These are phyloP conservation scores for Zingel zingel DNA, from an alignment of 2,113 vertebrate species.

Conservation along the genomic window DNA sequence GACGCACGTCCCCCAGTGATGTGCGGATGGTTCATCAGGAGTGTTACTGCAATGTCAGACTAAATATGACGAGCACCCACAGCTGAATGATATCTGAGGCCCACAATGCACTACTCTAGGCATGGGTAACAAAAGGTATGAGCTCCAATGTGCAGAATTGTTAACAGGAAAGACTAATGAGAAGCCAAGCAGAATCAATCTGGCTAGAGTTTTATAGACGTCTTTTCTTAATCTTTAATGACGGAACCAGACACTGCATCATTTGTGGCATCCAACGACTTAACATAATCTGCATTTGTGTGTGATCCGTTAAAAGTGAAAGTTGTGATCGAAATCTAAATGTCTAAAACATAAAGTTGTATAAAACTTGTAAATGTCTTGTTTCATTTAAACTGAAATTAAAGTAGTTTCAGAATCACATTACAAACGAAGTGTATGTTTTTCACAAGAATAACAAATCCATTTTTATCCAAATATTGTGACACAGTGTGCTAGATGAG, in stretches of 20 bases:
- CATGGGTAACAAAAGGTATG: conserved; percentile 7
- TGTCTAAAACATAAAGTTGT: neutral
- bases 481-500: neutral
- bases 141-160: neutral
- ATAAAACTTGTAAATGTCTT: neutral
- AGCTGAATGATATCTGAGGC: conserved; percentile 34
- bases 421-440: no score
- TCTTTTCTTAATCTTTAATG: neutral
- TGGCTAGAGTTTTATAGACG: neutral
- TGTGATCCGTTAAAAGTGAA: neutral
- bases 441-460: neutral
- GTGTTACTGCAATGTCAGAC: conserved; percentile 37
- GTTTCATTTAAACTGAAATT: neutral
- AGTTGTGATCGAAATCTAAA: neutral
- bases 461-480: no score
- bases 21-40: conserved; percentile 38
- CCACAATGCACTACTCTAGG: neutral
- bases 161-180: neutral
- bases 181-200: neutral
- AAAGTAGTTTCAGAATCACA: neutral
- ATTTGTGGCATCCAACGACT: neutral
- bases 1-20: conserved; percentile 20
- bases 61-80: conserved; percentile 24
- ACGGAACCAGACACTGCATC: neutral
- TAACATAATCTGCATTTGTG: neutral